Evolutionary conservation across 1,140 invertebrate genomes (phyloP).

Genomic region (Galleria mellonella): DNA sequence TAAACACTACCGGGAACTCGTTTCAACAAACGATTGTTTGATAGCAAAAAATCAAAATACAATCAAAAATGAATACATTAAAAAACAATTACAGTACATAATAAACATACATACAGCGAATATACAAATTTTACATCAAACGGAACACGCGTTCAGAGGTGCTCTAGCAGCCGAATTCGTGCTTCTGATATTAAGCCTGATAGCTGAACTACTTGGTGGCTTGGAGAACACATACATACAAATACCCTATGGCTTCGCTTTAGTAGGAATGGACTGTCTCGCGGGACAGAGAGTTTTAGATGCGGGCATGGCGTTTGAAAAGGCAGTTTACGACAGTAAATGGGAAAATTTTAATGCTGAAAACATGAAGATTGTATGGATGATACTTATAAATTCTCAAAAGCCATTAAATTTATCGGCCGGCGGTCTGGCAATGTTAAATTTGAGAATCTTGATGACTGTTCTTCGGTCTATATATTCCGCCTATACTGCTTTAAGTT

Average conservation of each 20-base stretch:
- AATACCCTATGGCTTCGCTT: conserved; percentile 37
- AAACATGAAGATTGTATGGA: conserved; percentile 34
- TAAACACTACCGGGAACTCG: conserved; percentile 3
- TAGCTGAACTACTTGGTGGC: conserved; percentile 37
- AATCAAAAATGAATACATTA: conserved; percentile 26
- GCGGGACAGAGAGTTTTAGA: conserved; percentile 41
- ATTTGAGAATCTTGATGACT: not conserved
- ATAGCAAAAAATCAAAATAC: not conserved
- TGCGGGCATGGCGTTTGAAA: conserved; percentile 29
- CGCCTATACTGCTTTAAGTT: not conserved
- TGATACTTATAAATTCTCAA: conserved; percentile 39
- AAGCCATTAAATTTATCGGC: conserved; percentile 9
- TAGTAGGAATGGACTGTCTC: conserved; percentile 40
- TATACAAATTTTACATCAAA: conserved; percentile 24
- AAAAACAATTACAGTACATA: conserved; percentile 20
- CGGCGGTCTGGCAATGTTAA: not conserved
- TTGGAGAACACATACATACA: conserved; percentile 44
- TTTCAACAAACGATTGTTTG: not conserved
- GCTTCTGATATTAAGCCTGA: conserved; percentile 26
- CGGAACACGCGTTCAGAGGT: conserved; percentile 26
- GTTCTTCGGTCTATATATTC: conserved; percentile 1
- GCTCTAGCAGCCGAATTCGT: conserved; percentile 38
- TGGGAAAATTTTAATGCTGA: conserved; percentile 41
- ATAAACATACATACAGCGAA: conserved; percentile 24
- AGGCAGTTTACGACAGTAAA: conserved; percentile 35